phyloP scores from a whole-genome alignment of 2,888 invertebrate species.

The Mellilla xanthometata region DNA sequence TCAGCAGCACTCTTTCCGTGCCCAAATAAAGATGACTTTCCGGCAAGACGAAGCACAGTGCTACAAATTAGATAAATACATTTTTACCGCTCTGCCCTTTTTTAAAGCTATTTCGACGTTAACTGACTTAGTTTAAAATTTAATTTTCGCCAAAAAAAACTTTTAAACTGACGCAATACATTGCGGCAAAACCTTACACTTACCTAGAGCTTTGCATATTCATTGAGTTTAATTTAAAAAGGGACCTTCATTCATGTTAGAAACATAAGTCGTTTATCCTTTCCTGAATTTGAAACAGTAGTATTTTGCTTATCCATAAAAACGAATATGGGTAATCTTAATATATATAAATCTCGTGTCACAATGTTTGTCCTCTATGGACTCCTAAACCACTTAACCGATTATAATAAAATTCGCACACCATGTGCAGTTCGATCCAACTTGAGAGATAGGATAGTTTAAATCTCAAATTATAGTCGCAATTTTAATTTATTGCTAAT shows the following conservation, averaged over 20 bases:
- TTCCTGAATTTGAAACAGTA: conserved; percentile 13
- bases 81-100: conserved; percentile 40
- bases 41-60: conserved; percentile 22
- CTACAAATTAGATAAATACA: conserved; percentile 38
- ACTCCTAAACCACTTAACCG: too few species aligned
- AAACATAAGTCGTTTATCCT: conserved; percentile 25
- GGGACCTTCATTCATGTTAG: conserved; percentile 36
- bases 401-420: too few species aligned
- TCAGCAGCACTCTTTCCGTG: conserved; percentile 40
- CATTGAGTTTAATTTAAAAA: conserved; percentile 52
- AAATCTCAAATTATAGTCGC: too few species aligned
- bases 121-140: conserved; percentile 54
- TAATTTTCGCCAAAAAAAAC: conserved; percentile 62
- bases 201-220: conserved; percentile 51
- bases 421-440: too few species aligned
- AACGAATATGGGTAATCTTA: conserved; percentile 3
- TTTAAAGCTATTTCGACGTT: conserved; percentile 47
- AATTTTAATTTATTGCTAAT: too few species aligned
- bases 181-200: conserved; percentile 55
- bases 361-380: too few species aligned
- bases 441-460: too few species aligned
- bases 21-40: conserved; percentile 38
- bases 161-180: conserved; percentile 66
- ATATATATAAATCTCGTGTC: too few species aligned
- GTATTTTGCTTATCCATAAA: neutral